Evolutionary conservation across 2,797 vertebrate genomes (phyloP), one percentile per base, ranked within the genome.

Genomic region (Nyctibius grandis): DNA sequence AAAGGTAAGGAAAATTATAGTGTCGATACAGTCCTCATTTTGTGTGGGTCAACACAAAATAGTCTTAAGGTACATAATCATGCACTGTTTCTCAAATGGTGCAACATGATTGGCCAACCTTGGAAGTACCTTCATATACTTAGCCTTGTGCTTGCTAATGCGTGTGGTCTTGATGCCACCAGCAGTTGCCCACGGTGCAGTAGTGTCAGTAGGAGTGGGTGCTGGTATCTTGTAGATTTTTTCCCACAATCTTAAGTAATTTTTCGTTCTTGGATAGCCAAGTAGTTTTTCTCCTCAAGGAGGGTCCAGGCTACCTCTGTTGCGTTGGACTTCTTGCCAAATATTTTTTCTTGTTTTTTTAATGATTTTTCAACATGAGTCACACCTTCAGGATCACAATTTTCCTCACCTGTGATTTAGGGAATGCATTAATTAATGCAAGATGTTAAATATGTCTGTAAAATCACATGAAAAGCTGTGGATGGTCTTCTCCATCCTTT

Each of bases 1-100:
- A 92, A 93, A 97, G 85, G 91, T 96, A 95, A 96, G 88, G 87
- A 93, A 76, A 86, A 59, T 26, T 40, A 34, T 4, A 77, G 85
- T 73, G n/a, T 94, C 12, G 1, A 45, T 88, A 48, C 38, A 76
- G 56, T 74, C 29, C 45, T 90, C 42, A 11, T 89, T 70, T 74
- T 59, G 26, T 96, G 33, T 61, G 77, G 34, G 29, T 76, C 83
- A 72, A 91, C 45, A 77, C 31, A 22, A 72, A 87, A 19, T 33
- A 82, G 18, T 36, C 38, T 28, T 60, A 20, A 57, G 47, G 36
- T 59, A 29, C 12, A 20, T 69, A 31, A 56, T 44, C 2, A 2
- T 54, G 29, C 36, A 4, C 18, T 53, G 22, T 59, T 86, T 61
- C 56, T 74, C 14, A 11, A 13, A 11, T n/a, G 33, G n/a, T 53